phyloP scores from a whole-genome alignment of 2,888 invertebrate species.

The Periphyllus acericola region DNA sequence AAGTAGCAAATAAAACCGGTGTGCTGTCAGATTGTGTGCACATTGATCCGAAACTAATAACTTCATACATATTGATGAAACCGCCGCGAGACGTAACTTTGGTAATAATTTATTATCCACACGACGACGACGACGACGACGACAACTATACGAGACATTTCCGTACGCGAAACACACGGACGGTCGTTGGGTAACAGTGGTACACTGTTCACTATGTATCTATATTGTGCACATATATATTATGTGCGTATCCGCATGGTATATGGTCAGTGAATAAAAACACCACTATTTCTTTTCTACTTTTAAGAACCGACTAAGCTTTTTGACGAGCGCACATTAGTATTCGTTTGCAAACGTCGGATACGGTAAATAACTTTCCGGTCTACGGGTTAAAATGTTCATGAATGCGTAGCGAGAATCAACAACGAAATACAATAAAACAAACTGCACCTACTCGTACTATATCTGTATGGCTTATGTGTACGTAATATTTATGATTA shows the following conservation, averaged over 20 bases:
- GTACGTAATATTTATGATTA: too few species aligned
- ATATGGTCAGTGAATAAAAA: not conserved
- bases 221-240: not conserved
- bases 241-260: not conserved
- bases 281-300: not conserved
- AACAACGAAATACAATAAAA: not conserved
- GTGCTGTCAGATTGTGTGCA: conserved; percentile 28
- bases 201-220: not conserved
- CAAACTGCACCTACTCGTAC: not conserved
- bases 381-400: not conserved
- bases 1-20: conserved; percentile 23
- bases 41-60: conserved; percentile 59
- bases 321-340: conserved; percentile 27
- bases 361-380: not conserved
- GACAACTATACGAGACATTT: conserved; percentile 14
- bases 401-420: not conserved
- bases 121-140: conserved; percentile 21
- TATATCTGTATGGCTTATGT: too few species aligned
- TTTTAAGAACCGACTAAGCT: not conserved
- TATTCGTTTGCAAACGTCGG: not conserved
- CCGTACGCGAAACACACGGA: conserved; percentile 30
- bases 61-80: conserved; percentile 61
- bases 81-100: conserved; percentile 30
- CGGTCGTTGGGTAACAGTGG: conserved; percentile 10
- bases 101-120: conserved; percentile 46